Base-by-base conservation (phyloP, 2,113 vertebrate species). In the Nesoenas mayeri region DNA sequence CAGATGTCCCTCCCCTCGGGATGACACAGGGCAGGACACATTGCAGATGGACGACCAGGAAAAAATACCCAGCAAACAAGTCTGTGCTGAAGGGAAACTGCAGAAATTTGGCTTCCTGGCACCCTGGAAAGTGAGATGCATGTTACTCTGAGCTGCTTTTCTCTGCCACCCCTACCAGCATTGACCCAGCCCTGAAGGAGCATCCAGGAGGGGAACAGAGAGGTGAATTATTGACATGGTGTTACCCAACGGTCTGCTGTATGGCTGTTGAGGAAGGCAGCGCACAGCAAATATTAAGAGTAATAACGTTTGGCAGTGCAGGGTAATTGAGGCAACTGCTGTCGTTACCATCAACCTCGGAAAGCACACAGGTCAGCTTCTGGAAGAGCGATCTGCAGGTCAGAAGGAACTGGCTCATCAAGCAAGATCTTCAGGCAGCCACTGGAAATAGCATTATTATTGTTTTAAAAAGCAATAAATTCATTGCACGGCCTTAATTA, bases 161-260 rank as follows among this genome's bases (percentile, higher is more conserved):
- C 54, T 42, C 32, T 22, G 50, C 56, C 24, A 15, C 20, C 58
- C 31, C 15, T 9, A 15, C 22, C n/a, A 44, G 2, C 0, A 2
- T 0, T 20, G 22, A 72, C 7, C 15, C 34, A 88, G 54, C 31
- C 54, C 69, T 19, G 40, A 28, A 12, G 0, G 8, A 70, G 13
- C 36, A 32, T 1, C 57, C 53, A 40, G 72, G 67, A 79, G 50
- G 32, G 19, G 25, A 64, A 15, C n/a, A 17, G 36, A 34, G 25
- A 22, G 47, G 11, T 15, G 72, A 9, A 4, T 71, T 51, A 15
- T 3, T 17, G 60, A 11, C 11, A 3, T 2, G 20, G 62, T 65
- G 18, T 26, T 14, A 16, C 48, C 51, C 36, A 3, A 20, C 0
- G 2, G 10, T 26, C 47, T 62, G 53, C 57, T 42, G 67, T 34